Conservation (phyloP, 2,113 vertebrate species). For the Hippoglossus stenolepis region DNA sequence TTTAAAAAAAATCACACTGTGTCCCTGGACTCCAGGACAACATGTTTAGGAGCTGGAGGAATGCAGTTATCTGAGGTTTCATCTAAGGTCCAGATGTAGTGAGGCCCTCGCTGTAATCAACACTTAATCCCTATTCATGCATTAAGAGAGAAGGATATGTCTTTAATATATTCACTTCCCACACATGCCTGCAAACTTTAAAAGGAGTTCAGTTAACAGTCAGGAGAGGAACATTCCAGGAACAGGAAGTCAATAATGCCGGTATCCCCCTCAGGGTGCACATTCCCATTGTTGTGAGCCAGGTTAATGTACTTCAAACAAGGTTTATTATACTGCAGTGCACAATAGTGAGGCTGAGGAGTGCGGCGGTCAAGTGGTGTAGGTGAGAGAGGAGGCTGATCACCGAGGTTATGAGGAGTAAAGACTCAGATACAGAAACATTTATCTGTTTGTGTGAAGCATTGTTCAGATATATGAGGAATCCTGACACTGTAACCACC, state of each 20-base stretch:
- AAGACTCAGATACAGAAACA: conserved; percentile 14
- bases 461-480: no score
- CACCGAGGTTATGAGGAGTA: conserved; percentile 5
- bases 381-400: conserved; percentile 42
- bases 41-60: not conserved
- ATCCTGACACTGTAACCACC: no score
- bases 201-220: conserved; percentile 76
- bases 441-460: not conserved
- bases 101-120: conserved; percentile 12
- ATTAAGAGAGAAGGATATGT: conserved; percentile 36
- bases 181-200: conserved; percentile 65
- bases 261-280: conserved; percentile 75
- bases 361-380: conserved; percentile 39
- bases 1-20: not conserved
- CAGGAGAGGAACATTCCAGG: conserved; percentile 74
- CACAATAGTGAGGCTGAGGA: conserved; percentile 71
- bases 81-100: conserved; percentile 15
- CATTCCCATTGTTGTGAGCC: conserved; percentile 81
- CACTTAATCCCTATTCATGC: conserved; percentile 28
- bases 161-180: conserved; percentile 55
- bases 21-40: not conserved
- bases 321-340: conserved; percentile 80
- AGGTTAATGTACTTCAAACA: conserved; percentile 84
- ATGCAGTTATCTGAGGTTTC: not conserved
- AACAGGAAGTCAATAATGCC: conserved; percentile 82